Evolutionary conservation across 2,888 invertebrate species (phyloP).

Genomic region (Shargacucullia verbasci): DNA sequence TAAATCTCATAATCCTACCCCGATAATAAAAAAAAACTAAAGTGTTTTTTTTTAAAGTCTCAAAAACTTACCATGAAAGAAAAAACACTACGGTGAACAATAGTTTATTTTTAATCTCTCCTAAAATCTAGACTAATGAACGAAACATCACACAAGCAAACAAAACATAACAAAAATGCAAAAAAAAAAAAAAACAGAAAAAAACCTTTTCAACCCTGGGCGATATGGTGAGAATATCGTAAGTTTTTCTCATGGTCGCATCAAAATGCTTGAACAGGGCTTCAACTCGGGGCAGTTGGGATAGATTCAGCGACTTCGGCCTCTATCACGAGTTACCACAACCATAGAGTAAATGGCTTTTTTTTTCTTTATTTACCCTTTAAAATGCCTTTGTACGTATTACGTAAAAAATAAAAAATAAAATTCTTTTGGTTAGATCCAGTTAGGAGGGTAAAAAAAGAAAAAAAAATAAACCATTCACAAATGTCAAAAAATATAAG

Average conservation of each 20-base stretch:
- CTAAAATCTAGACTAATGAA: background rate
- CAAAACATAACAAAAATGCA: constrained; percentile 11
- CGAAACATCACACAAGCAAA: constrained; percentile 30
- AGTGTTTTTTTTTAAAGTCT: no score
- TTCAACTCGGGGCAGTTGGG: constrained; percentile 83
- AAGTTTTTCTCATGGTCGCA: constrained; percentile 78
- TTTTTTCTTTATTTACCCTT: constrained; percentile 21
- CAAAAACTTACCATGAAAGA: no score
- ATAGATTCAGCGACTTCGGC: constrained; percentile 86
- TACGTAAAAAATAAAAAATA: background rate
- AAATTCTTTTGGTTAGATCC: constrained; percentile 3
- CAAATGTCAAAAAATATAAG: constrained; percentile 30
- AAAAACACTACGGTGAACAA: no score
- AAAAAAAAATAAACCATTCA: constrained; percentile 50
- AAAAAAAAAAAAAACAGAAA: constrained; percentile 44
- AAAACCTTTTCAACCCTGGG: constrained; percentile 83
- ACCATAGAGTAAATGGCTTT: constrained; percentile 53
- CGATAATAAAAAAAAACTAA: no score
- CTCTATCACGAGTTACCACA: constrained; percentile 76
- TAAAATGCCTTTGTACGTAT: background rate
- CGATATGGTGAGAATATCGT: constrained; percentile 81
- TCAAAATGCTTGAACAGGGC: constrained; percentile 84
- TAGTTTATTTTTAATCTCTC: no score
- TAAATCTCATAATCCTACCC: no score
- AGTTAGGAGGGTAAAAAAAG: constrained; percentile 35